Conservation (phyloP, 2,888 invertebrate genomes). For the Phyto melanocephala region DNA sequence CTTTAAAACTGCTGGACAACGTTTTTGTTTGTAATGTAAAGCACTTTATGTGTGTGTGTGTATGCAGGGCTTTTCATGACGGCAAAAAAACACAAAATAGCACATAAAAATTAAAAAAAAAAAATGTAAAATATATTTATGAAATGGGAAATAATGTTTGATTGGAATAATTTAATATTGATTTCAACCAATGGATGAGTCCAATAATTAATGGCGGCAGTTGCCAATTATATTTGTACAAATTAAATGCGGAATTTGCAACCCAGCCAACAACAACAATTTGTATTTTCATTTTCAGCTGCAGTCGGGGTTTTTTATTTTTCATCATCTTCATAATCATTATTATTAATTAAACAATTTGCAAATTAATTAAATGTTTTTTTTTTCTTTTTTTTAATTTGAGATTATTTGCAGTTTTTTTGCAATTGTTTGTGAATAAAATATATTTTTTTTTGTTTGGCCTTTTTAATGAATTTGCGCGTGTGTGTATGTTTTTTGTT, state of each 20-base stretch:
- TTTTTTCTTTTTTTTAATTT: background rate
- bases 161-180: constrained; percentile 65
- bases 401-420: background rate
- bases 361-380: constrained; percentile 59
- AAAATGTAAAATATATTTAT: constrained; percentile 8
- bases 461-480: background rate
- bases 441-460: background rate
- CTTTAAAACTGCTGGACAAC: no score
- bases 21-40: constrained; percentile 17
- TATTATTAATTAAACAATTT: constrained; percentile 60
- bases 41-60: background rate
- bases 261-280: background rate
- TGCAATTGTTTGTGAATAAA: background rate
- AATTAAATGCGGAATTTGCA: constrained; percentile 17
- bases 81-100: constrained; percentile 36
- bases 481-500: background rate
- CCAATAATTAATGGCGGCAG: constrained; percentile 62
- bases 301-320: constrained; percentile 30
- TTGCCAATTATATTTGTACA: constrained; percentile 49
- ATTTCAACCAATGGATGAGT: constrained; percentile 60
- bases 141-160: constrained; percentile 53
- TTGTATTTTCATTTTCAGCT: background rate
- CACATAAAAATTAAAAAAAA: background rate
- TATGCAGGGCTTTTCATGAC: constrained; percentile 28
- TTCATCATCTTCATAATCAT: constrained; percentile 28